Percentiles rank a stretch among this genome's conserved stretches.
Conservation (phyloP, 2,888 invertebrate genomes). For the Zaprionus bogoriensis region DNA sequence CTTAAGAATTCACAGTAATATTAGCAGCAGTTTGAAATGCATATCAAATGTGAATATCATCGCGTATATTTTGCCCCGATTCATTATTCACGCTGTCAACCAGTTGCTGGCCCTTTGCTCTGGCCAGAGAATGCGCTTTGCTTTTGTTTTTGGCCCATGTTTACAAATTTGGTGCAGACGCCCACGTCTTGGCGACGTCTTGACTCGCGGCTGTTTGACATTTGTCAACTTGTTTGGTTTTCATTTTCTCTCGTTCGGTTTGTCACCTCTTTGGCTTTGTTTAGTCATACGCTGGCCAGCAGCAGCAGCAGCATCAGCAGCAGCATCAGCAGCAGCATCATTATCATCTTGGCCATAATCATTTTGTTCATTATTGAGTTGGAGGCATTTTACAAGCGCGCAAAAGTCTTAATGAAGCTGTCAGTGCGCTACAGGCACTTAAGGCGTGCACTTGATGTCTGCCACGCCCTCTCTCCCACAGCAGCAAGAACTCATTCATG, state of each 20-base stretch:
- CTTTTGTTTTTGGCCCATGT: slow-evolving; percentile 26
- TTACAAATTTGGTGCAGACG: slow-evolving; percentile 54
- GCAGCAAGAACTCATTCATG: slow-evolving; percentile 55
- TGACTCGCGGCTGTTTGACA: slow-evolving; percentile 69
- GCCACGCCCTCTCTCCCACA: slow-evolving; percentile 58
- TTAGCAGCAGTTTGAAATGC: too few relatives aligned
- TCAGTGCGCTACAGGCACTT: slow-evolving; percentile 63
- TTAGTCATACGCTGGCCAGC: slow-evolving; percentile 45
- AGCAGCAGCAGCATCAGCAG: slow-evolving; percentile 10
- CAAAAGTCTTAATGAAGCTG: slow-evolving; percentile 67
- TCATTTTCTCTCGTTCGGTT: background rate
- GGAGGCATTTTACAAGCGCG: slow-evolving; percentile 32
- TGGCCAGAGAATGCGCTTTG: background rate
- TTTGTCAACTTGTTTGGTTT: slow-evolving; percentile 63
- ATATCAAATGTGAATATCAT: too few relatives aligned
- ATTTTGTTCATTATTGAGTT: slow-evolving; percentile 45
- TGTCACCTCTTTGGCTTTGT: slow-evolving; percentile 32
- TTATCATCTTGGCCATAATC: slow-evolving; percentile 7
- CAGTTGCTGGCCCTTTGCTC: slow-evolving; percentile 16
- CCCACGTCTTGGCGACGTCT: slow-evolving; percentile 41
- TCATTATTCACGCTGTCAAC: background rate
- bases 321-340: slow-evolving; percentile 19
- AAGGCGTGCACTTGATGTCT: slow-evolving; percentile 51
- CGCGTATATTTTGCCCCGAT: too few relatives aligned
- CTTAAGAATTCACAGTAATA: too few relatives aligned